Conservation (phyloP, 2,113 vertebrate species). For the Atlantisia rogersi region DNA sequence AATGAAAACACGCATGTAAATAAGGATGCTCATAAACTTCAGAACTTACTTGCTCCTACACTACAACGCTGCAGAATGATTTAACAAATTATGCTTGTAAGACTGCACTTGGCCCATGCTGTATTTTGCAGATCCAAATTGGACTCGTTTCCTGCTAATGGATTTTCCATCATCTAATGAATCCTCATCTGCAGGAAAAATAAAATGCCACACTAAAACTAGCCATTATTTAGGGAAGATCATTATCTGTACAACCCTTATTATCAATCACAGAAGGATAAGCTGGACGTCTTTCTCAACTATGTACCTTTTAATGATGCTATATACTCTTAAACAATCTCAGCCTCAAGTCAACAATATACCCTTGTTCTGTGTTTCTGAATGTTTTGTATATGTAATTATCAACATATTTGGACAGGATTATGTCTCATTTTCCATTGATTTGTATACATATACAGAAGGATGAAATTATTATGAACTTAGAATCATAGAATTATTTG, state of each 20-base stretch:
- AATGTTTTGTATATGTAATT: not conserved
- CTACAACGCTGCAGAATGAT: not conserved
- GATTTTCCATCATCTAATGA: not conserved
- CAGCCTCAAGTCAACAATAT: not conserved
- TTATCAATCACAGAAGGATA: not conserved
- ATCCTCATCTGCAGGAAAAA: not conserved
- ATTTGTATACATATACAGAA: not conserved
- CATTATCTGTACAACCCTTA: not conserved
- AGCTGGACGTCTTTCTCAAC: not conserved
- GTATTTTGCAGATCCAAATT: not conserved
- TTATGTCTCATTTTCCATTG: not conserved
- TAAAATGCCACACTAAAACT: not conserved
- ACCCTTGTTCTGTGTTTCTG: not conserved
- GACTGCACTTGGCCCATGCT: not conserved
- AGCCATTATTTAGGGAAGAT: not conserved
- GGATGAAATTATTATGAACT: not conserved
- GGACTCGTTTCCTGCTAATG: not conserved
- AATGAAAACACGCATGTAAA: not conserved
- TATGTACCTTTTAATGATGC: not conserved
- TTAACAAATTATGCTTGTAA: not conserved
- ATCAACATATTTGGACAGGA: not conserved
- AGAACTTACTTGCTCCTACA: not conserved
- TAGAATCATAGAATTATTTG: no score
- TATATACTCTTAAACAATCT: not conserved
- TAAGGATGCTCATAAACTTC: not conserved